Base-by-base conservation (phyloP, 2,888 invertebrate genomes). In the Oscheius onirici region DNA sequence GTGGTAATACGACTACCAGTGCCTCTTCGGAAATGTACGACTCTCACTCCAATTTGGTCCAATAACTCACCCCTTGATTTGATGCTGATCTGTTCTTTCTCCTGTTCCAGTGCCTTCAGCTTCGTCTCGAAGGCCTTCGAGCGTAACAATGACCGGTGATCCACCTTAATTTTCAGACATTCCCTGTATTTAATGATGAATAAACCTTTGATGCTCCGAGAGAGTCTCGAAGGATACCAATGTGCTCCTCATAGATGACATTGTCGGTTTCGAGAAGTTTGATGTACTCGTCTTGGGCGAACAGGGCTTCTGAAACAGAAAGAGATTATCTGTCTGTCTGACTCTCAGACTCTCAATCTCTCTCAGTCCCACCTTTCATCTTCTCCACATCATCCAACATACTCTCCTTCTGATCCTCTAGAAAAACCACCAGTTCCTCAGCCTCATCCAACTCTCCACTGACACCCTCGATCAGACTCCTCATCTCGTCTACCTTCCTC, bases 121-220 rank as follows among this genome's bases (percentile, higher is more conserved):
- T 87, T 87, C 43, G 86, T 83, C 61, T 83, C 80, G 72, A 84
- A 85, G 3, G 87, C 87, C 71, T 87, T 87, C 24, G 84, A 84
- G 54, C 82, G 82, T 28, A 85, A 83, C n/a, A 82, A 75, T 43
- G 85, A 82, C 10, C 84, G 79, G 60, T 86, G 84, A 28, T 86
- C 84, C 44, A 83, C 71, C 77, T 79, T 28, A 17, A 74, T 67
- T 26, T 28, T 24, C 1, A 20, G 41, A 15, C 57, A 10, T 44
- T 58, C 17, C 6, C 17, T 61, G n/a, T 44, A 44, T 24, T n/a
- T 44, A 15, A 43, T 43, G 22, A 52, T 13, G 13, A 17, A 49
- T 49, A 2, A 20, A 70, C 82, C 77, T 86, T 85, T 46, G 81
- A 78, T 17, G 83, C 84, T 24, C 86, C 85, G 20, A 86, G 73